Conservation (phyloP, 1,140 invertebrate species). For the Solen grandis region DNA sequence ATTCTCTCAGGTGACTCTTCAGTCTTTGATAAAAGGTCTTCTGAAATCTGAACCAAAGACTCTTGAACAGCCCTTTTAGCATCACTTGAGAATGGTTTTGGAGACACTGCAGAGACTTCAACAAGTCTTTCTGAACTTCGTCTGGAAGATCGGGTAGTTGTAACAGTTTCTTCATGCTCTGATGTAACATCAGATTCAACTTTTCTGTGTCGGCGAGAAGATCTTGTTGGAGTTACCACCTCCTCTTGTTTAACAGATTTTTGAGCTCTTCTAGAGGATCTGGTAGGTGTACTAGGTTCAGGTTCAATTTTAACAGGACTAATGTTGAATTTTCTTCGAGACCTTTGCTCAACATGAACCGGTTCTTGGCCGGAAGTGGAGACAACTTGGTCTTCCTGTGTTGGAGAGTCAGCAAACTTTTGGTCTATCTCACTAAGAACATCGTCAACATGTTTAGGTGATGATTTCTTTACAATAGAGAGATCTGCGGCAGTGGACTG, state of each 20-base stretch:
- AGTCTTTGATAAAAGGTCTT: conserved; percentile 4
- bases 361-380: too few relatives aligned
- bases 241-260: too few relatives aligned
- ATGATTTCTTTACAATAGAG: neutral
- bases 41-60: conserved; percentile 28
- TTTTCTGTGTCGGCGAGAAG: neutral
- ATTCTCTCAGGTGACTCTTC: neutral
- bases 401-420: conserved; percentile 40
- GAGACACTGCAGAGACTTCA: conserved; percentile 11
- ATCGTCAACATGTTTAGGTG: neutral
- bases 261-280: too few relatives aligned
- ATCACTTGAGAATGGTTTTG: conserved; percentile 20
- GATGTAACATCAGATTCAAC: neutral
- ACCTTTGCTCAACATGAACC: too few relatives aligned
- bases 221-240: conserved; percentile 22
- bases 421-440: conserved; percentile 26
- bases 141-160: conserved; percentile 31
- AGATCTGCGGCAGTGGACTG: neutral
- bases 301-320: conserved; percentile 1
- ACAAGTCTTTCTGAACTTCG: conserved; percentile 1
- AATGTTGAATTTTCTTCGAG: neutral
- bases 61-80: conserved; percentile 36
- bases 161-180: conserved; percentile 2
- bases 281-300: neutral
- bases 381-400: too few relatives aligned